phyloP scores from a whole-genome alignment of 2,797 vertebrate genomes.

The Amblyopsis hoosieri region DNA sequence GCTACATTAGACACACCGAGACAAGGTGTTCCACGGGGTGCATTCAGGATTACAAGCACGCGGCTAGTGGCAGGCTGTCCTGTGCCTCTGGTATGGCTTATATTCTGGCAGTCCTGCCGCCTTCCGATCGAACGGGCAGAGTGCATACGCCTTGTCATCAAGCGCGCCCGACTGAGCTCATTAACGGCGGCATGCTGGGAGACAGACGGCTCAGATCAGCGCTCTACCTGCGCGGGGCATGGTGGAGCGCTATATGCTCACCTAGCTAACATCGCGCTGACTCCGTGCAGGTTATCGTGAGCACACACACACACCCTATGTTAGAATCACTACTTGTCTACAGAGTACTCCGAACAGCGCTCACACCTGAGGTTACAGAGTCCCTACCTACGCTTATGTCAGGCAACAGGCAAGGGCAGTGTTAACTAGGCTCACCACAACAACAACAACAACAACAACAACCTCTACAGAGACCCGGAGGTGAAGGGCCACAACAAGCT shows the following conservation, averaged over 20 bases:
- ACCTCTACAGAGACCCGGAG: constrained; percentile 1
- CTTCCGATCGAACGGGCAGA: constrained; percentile 21
- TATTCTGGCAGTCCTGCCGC: neutral
- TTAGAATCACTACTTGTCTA: neutral
- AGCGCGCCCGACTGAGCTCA: constrained; percentile 28
- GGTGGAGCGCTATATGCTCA: constrained; percentile 33
- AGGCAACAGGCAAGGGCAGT: constrained; percentile 17
- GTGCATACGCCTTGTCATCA: constrained; percentile 20
- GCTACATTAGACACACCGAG: constrained; percentile 13
- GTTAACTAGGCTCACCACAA: constrained; percentile 25
- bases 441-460: neutral
- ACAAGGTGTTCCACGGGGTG: constrained; percentile 26
- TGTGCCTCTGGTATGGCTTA: constrained; percentile 2
- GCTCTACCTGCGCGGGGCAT: constrained; percentile 20
- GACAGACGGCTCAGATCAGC: constrained; percentile 15
- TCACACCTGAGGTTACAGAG: neutral
- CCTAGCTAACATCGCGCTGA: constrained; percentile 32
- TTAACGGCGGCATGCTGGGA: constrained; percentile 44
- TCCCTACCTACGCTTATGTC: constrained; percentile 15
- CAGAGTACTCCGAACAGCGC: neutral
- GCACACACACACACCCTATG: neutral
- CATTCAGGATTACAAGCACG: constrained; percentile 32
- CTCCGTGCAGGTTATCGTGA: constrained; percentile 26
- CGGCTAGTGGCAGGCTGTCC: constrained; percentile 6
- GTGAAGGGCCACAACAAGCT: constrained; percentile 30